phyloP scores from a whole-genome alignment of 2,888 invertebrate species.

The Torymus auratus region DNA sequence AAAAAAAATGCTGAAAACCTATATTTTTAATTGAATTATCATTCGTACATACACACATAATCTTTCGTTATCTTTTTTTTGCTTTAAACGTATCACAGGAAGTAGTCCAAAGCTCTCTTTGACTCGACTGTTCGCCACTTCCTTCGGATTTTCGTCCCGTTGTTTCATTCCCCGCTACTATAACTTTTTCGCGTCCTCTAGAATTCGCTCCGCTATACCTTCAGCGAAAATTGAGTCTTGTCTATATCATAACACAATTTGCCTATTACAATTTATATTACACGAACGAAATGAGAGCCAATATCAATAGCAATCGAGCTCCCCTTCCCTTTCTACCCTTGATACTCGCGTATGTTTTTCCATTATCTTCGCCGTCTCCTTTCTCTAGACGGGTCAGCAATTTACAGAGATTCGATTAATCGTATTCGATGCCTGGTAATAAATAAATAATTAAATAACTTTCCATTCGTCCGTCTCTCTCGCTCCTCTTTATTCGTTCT shows the following conservation, averaged over 20 bases:
- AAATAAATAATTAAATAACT: constrained; percentile 76
- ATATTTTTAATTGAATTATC: constrained; percentile 36
- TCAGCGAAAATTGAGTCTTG: constrained; percentile 43
- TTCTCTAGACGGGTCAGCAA: constrained; percentile 59
- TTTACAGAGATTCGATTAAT: constrained; percentile 72
- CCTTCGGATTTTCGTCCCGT: constrained; percentile 56
- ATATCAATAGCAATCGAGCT: constrained; percentile 65
- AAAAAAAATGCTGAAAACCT: constrained; percentile 25
- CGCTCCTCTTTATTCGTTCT: constrained; percentile 18
- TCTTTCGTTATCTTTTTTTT: constrained; percentile 14
- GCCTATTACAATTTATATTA: constrained; percentile 67
- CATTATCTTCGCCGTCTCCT: not conserved
- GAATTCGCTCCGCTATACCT: constrained; percentile 24
- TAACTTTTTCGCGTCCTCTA: constrained; percentile 10
- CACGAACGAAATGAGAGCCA: constrained; percentile 71
- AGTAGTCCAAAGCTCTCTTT: constrained; percentile 62
- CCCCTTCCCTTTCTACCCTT: constrained; percentile 59
- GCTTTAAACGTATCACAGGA: constrained; percentile 65
- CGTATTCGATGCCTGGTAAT: constrained; percentile 70
- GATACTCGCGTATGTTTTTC: not conserved
- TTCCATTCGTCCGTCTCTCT: constrained; percentile 58
- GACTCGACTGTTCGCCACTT: constrained; percentile 47
- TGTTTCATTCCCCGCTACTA: not conserved
- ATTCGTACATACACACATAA: not conserved
- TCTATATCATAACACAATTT: constrained; percentile 54